These are phyloP conservation scores for Agapetus fuscipes DNA, from an alignment of 2,888 invertebrate species.

Conservation along the genomic window DNA sequence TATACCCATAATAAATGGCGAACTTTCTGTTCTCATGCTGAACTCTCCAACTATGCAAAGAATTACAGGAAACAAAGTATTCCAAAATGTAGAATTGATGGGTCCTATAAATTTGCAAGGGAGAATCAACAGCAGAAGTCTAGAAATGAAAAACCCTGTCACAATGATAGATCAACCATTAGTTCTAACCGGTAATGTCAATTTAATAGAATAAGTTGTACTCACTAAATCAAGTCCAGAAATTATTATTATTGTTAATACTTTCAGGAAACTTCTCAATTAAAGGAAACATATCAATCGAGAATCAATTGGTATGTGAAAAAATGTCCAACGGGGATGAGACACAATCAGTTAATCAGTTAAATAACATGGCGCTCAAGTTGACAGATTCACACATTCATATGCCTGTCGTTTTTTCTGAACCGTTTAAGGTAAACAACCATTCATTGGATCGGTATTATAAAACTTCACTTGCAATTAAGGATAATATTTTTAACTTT, in stretches of 20 bases:
- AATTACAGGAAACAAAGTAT: conserved; percentile 34
- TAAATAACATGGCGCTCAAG: conserved; percentile 29
- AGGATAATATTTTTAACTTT: conserved; percentile 6
- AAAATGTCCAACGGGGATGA: conserved; percentile 27
- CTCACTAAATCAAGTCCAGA: background rate
- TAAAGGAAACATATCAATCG: conserved; percentile 37
- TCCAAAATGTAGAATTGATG: conserved; percentile 34
- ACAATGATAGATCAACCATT: conserved; percentile 34
- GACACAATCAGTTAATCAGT: conserved; percentile 26
- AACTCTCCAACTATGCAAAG: conserved; percentile 32
- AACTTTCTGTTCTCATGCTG: conserved; percentile 36
- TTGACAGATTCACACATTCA: conserved; percentile 28
- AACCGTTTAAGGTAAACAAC: conserved; percentile 27
- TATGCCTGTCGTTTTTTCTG: conserved; percentile 28
- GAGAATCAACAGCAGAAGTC: conserved; percentile 32
- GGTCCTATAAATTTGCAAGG: conserved; percentile 37
- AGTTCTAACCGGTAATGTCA: conserved; percentile 28
- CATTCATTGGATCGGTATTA: background rate
- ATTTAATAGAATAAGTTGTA: background rate
- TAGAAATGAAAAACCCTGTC: conserved; percentile 36
- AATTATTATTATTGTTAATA: background rate
- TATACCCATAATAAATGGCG: conserved; percentile 33
- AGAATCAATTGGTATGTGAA: conserved; percentile 28
- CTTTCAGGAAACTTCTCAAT: conserved; percentile 25
- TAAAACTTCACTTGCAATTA: conserved; percentile 1